Base-by-base conservation (phyloP, 2,797 vertebrate species). In the Anniella stebbinsi region DNA sequence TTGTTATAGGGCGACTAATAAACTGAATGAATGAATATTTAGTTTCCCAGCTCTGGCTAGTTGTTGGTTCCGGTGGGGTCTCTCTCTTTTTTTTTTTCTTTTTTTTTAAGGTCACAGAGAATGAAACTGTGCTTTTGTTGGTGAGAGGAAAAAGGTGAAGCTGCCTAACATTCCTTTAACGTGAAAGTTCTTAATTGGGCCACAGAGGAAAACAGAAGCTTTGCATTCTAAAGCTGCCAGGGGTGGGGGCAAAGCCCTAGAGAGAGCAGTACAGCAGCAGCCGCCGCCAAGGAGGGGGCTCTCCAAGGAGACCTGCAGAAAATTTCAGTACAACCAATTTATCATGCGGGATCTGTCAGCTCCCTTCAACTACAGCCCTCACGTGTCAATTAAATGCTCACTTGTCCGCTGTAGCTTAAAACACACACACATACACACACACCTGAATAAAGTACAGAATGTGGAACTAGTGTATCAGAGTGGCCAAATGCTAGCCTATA, bases 381-480 rank as follows among this genome's bases (percentile, higher is more conserved):
- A 13, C 25, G 0, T 66, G 84, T 93, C 92, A 73, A 63, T 7
- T 91, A 7, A 13, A 86, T 73, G 48, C 48, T 93, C 93, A 89
- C 38, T 0, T 84, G 2, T 86, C 89, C 69, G 3, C 25, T 36
- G 0, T 1, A 15, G 88, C 87, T 88, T 75, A 63, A 81, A 48
- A 80, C 23, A 63, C 76, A 30, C 76, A 33, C 4, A 10, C 70
- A 41, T 17, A 38, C 72, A 75, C 36, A 0, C 25, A 73, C 0
- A 0, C 51, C 21, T 73, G 45, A 33, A 75, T 66, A 57, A 89
- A 96, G 91, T 80, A 67, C 0, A 89, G 92, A 88, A 81, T 76
- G 91, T 88, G 18, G 6, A 76, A 87, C 63, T 72, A 63, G 88
- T 82, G 86, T 83, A 88, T 91, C 92, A 91, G 92, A 77, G 25